Evolutionary conservation across 1,140 invertebrate species (phyloP).

Genomic region (Lasioglossum albipes): DNA sequence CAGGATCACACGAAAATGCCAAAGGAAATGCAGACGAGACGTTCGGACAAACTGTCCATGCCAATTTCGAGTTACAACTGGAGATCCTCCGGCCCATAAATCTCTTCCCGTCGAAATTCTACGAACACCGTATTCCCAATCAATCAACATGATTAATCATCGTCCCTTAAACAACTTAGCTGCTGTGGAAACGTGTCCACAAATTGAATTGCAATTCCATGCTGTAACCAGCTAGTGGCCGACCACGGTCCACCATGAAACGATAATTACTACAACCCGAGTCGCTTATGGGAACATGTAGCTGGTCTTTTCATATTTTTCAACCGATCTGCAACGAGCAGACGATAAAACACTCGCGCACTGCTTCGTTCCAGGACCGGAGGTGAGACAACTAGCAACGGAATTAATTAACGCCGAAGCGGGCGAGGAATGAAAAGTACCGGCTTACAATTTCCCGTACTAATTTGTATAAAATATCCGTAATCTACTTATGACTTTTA

Average conservation of each 20-base stretch:
- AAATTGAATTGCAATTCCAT: neutral
- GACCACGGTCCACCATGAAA: neutral
- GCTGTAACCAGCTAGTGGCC: neutral
- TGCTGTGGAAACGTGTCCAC: neutral
- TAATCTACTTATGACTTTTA: too few species aligned
- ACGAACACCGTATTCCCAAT: neutral
- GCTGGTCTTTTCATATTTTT: slow-evolving; percentile 9
- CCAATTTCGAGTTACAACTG: neutral
- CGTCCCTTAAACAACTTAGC: neutral
- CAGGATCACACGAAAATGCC: neutral
- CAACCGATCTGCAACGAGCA: too few species aligned
- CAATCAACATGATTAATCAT: neutral
- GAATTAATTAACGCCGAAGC: slow-evolving; percentile 29
- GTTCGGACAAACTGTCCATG: neutral
- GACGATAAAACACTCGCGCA: neutral
- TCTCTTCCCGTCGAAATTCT: neutral
- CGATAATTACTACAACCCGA: slow-evolving; percentile 5
- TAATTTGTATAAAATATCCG: too few species aligned
- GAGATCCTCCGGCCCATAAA: neutral
- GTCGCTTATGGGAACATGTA: slow-evolving; percentile 3
- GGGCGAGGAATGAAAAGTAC: too few species aligned
- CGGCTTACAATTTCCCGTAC: too few species aligned
- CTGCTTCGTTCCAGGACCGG: neutral
- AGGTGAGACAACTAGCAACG: neutral
- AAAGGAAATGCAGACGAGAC: neutral